phyloP scores from a whole-genome alignment of 1,140 invertebrate species.

The Atta cephalotes region DNA sequence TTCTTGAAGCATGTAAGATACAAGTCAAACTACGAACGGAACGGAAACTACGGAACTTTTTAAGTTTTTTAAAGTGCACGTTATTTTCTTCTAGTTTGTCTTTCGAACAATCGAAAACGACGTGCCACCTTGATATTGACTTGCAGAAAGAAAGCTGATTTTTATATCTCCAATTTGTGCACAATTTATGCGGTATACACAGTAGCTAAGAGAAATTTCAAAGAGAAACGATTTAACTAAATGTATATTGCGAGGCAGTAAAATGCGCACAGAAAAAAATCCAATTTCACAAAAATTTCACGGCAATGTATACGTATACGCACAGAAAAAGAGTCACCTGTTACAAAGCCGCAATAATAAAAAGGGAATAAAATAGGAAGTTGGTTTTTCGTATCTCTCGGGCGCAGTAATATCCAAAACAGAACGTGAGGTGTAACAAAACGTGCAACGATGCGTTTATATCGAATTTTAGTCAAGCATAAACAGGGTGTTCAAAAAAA shows the following conservation, averaged over 20 bases:
- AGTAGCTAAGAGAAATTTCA: background rate
- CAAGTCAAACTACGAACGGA: background rate
- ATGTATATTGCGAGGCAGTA: background rate
- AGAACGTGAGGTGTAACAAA: background rate
- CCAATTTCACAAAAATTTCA: slow-evolving; percentile 19
- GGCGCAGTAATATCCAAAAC: background rate
- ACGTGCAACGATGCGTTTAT: slow-evolving; percentile 1
- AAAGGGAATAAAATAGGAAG: slow-evolving; percentile 21
- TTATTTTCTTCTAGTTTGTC: background rate
- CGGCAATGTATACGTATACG: background rate
- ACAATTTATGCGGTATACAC: background rate
- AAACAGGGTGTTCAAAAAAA: background rate
- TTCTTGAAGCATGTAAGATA: slow-evolving; percentile 27
- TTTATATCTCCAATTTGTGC: background rate
- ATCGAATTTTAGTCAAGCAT: background rate
- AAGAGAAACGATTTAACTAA: background rate
- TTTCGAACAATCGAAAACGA: slow-evolving; percentile 19
- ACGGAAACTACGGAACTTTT: slow-evolving; percentile 17
- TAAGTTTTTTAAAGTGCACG: background rate
- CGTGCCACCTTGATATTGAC: background rate
- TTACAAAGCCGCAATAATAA: slow-evolving; percentile 19
- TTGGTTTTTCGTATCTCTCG: background rate
- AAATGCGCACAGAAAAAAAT: background rate
- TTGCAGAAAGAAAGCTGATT: slow-evolving; percentile 9
- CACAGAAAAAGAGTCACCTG: background rate